phyloP scores from a whole-genome alignment of 2,888 invertebrate genomes.

The Thecophora atra region DNA sequence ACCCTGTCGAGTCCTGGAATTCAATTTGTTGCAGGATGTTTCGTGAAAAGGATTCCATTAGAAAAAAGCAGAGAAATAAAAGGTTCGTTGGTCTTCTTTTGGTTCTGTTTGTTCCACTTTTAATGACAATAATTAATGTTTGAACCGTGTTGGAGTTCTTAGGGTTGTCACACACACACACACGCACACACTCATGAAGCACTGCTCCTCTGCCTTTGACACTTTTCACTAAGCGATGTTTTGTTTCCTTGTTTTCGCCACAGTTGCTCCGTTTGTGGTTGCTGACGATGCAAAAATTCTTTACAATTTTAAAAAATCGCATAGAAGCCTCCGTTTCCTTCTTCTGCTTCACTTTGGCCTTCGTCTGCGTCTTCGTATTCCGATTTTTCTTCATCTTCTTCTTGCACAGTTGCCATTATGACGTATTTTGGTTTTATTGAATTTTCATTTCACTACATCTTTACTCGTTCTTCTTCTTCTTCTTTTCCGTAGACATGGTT shows the following conservation, averaged over 20 bases:
- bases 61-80: neutral
- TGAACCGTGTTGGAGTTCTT: constrained; percentile 11
- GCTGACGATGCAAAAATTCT: neutral
- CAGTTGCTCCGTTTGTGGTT: neutral
- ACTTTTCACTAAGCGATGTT: constrained; percentile 8
- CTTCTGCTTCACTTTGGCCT: neutral
- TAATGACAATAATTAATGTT: constrained; percentile 34
- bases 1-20: too few species aligned
- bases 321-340: neutral
- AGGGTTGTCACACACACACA: neutral
- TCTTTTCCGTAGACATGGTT: constrained; percentile 1
- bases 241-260: constrained; percentile 4
- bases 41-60: neutral
- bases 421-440: constrained; percentile 27
- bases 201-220: constrained; percentile 15
- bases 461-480: neutral
- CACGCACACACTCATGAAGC: neutral
- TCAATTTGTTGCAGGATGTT: neutral
- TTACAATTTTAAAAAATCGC: constrained; percentile 12
- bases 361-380: neutral
- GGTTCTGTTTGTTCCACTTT: constrained; percentile 19
- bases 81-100: constrained; percentile 3
- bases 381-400: neutral
- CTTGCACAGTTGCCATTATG: constrained; percentile 14
- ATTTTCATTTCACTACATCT: constrained; percentile 30